phyloP scores from a whole-genome alignment of 1,140 invertebrate species.

The Neodiprion virginianus region DNA sequence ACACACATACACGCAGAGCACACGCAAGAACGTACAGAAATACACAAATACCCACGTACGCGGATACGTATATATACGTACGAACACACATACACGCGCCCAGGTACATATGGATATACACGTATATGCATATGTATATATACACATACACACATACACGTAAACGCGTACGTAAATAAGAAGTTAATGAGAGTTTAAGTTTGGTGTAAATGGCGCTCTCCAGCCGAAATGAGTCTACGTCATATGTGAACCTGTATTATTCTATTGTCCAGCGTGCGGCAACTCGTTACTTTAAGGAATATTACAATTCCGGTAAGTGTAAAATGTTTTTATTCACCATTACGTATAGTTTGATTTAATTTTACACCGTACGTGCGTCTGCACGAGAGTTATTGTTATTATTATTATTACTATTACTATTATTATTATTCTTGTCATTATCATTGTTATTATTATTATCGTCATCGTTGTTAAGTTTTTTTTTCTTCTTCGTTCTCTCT shows the following conservation, averaged over 20 bases:
- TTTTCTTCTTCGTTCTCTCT: too few relatives aligned
- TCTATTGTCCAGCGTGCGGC: conserved; percentile 62
- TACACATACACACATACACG: conserved; percentile 14
- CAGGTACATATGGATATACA: background rate
- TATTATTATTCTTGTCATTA: background rate
- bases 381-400: background rate
- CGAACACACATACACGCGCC: conserved; percentile 1
- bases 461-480: background rate
- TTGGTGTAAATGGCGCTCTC: conserved; percentile 63
- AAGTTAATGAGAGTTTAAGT: conserved; percentile 29
- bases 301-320: conserved; percentile 63
- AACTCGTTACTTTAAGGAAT: conserved; percentile 63
- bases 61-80: too few relatives aligned
- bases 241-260: conserved; percentile 62
- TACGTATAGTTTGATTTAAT: background rate
- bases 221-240: conserved; percentile 60
- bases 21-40: too few relatives aligned
- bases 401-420: background rate
- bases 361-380: background rate
- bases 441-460: background rate
- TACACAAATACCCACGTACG: too few relatives aligned
- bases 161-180: conserved; percentile 31
- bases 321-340: background rate
- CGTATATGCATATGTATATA: conserved; percentile 13
- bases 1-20: too few relatives aligned